Percentiles rank a stretch among this genome's conserved stretches.
Conservation (phyloP, 2,797 vertebrate species). For the Alectoris magna region DNA sequence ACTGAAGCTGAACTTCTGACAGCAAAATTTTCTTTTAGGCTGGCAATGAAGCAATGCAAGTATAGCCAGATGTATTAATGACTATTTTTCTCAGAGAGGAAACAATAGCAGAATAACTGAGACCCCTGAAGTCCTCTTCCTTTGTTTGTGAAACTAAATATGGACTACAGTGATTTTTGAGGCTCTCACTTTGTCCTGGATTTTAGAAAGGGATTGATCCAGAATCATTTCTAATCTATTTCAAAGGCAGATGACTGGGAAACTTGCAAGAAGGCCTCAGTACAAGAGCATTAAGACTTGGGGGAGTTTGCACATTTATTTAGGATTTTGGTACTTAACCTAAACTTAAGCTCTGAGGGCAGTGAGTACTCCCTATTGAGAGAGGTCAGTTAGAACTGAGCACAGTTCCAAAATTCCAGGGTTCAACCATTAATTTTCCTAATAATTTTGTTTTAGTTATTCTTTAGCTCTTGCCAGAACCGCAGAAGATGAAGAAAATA, state of each 20-base stretch:
- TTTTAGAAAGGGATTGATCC: neutral
- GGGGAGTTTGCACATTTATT: neutral
- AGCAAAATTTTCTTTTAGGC: slow-evolving; percentile 3
- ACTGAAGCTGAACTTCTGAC: neutral
- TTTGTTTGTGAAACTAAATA: slow-evolving; percentile 1
- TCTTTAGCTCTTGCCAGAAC: slow-evolving; percentile 46
- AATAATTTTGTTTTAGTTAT: slow-evolving; percentile 1
- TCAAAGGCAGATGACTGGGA: neutral
- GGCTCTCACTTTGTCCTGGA: neutral
- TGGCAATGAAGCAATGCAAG: slow-evolving; percentile 37
- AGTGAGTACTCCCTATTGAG: neutral
- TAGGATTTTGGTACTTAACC: neutral
- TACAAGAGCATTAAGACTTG: neutral
- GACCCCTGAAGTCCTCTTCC: neutral
- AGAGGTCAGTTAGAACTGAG: neutral
- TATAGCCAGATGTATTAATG: neutral
- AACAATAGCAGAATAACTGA: neutral
- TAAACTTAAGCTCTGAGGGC: neutral
- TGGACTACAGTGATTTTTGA: neutral
- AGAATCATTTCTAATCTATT: neutral
- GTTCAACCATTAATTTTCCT: neutral
- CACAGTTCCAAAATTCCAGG: neutral
- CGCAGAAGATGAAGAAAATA: slow-evolving; percentile 45
- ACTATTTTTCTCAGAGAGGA: neutral
- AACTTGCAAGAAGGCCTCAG: neutral